Base-by-base conservation (phyloP, 1,140 invertebrate genomes). In the Anoplolepis gracilipes region DNA sequence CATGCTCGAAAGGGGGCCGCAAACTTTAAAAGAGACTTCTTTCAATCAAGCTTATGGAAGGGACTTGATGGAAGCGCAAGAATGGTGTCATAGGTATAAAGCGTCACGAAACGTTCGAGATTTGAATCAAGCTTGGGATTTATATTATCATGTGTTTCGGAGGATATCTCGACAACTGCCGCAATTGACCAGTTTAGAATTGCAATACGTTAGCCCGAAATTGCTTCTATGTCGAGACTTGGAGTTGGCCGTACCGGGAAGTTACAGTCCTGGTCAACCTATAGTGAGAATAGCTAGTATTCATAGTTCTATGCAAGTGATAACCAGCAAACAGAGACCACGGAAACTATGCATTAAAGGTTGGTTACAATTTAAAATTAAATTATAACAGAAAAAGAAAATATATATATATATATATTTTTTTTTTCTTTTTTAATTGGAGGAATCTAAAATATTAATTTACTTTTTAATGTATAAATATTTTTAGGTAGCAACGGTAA, bases 81-180 rank as follows among this genome's bases (percentile, higher is more conserved):
- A 99, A 90, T 99, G 98, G 97, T 99, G 99, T 93, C 97, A 97
- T 93, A 96, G 97, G 86, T 99, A 97, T 91, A 98, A 98, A 94
- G 96, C 97, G 81, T 98, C 97, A 0, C 96, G 97, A 3, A 98
- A 99, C 90, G 96, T 98, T 0, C 96, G 98, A 76, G 98, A 99
- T 91, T 95, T 99, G 30, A 99, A 99, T 92, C 98, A 99, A 93
- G 99, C 99, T 16, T 99, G 99, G 99, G 99, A 99, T 93, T 95
- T 99, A 0, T 99, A 99, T 94, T 99, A 99, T 94, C 98, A 99
- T 91, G 99, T 99, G 11, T 99, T 99, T 93, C 96, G 99, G 65
- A 96, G 98, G 76, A 99, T 99, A 89, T 98, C 98, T 0, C 96
- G 98, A 77, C 99, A 99, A 94, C 95, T 99, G 85, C 98, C 99